Conservation (phyloP, 2,113 vertebrate species). For the Pagrus major region DNA sequence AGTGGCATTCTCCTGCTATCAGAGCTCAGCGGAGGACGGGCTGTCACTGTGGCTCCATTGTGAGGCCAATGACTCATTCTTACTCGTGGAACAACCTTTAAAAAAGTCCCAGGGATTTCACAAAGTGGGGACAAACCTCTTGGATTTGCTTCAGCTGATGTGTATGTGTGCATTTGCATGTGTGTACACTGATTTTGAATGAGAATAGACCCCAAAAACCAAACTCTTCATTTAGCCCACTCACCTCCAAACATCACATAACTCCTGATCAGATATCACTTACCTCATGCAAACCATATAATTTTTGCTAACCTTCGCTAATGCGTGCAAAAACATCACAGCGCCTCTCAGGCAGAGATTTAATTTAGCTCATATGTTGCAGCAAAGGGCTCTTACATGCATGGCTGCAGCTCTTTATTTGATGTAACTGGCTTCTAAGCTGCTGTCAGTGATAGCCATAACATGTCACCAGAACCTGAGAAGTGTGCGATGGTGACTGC, state of each 20-base stretch:
- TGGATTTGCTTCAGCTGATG: conserved; percentile 57
- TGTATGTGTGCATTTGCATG: conserved; percentile 48
- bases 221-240: conserved; percentile 13
- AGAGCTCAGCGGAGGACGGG: conserved; percentile 55
- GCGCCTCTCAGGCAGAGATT: conserved; percentile 61
- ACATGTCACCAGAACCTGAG: conserved; percentile 71
- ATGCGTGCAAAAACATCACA: conserved; percentile 40
- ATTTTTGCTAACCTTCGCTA: conserved; percentile 66
- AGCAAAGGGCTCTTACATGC: conserved; percentile 67
- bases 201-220: conserved; percentile 1
- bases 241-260: conserved; percentile 14
- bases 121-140: conserved; percentile 52
- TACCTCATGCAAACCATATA: conserved; percentile 53
- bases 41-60: conserved; percentile 78
- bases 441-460: conserved; percentile 78
- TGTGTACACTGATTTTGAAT: conserved; percentile 39
- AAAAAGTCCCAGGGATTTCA: conserved; percentile 69
- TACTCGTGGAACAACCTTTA: conserved; percentile 41
- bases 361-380: conserved; percentile 75
- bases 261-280: conserved; percentile 64
- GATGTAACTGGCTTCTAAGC: conserved; percentile 65
- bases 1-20: conserved; percentile 69
- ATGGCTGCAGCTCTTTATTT: conserved; percentile 68
- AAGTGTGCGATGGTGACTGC: conserved; percentile 59
- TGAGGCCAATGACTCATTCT: conserved; percentile 76